A percentile compares a stretch with the other conserved stretches of the same genome.
Conservation (phyloP, 2,888 invertebrate species). For the Mesoligia furuncula region DNA sequence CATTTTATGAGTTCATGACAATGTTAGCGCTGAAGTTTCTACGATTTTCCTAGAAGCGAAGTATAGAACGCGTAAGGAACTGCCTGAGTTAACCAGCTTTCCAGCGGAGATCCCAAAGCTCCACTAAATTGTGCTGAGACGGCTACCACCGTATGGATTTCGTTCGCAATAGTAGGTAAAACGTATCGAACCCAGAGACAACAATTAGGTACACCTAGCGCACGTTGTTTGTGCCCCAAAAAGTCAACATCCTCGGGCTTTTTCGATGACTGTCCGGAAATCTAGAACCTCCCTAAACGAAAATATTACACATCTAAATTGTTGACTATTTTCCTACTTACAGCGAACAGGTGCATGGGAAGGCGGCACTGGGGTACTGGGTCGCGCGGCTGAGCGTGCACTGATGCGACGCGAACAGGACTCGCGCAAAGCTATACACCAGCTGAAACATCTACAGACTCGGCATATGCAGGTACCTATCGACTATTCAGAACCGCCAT, state of each 20-base stretch:
- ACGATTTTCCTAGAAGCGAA: neutral
- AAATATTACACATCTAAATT: neutral
- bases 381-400: slow-evolving; percentile 85
- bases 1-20: neutral
- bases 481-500: neutral
- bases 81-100: neutral
- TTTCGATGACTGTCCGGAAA: neutral
- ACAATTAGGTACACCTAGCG: neutral
- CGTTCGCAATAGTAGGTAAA: too few relatives aligned
- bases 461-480: slow-evolving; percentile 85
- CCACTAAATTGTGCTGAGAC: neutral
- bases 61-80: neutral
- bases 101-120: neutral
- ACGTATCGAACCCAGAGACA: too few relatives aligned
- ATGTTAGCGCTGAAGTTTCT: neutral
- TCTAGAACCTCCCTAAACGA: neutral
- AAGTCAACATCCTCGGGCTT: neutral
- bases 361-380: slow-evolving; percentile 76
- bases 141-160: neutral
- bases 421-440: slow-evolving; percentile 87
- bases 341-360: slow-evolving; percentile 83
- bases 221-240: neutral
- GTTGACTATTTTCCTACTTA: slow-evolving; percentile 1
- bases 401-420: slow-evolving; percentile 85
- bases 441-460: slow-evolving; percentile 84